These are phyloP conservation scores for Cyanoderma ruficeps DNA, from an alignment of 2,113 vertebrate genomes.

Conservation along the genomic window DNA sequence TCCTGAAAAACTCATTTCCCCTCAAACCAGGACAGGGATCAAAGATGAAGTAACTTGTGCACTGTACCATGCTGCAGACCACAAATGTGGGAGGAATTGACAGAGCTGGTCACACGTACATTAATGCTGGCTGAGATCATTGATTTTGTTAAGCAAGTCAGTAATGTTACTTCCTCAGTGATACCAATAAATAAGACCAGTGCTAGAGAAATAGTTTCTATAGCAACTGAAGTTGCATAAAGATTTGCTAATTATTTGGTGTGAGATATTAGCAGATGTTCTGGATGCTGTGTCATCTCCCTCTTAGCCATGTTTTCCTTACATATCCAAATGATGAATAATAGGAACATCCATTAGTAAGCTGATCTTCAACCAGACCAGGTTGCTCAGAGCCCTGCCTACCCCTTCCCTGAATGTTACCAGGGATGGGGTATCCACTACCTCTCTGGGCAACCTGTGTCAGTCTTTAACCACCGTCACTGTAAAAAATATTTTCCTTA, in stretches of 20 bases:
- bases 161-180: background rate
- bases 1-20: too few relatives aligned
- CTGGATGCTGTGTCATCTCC: background rate
- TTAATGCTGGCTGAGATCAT: background rate
- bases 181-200: background rate
- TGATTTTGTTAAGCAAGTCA: background rate
- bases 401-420: background rate
- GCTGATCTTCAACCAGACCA: background rate
- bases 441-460: background rate
- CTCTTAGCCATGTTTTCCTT: background rate
- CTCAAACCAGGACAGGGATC: too few relatives aligned
- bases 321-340: background rate
- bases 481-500: background rate
- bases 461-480: background rate
- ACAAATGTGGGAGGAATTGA: background rate
- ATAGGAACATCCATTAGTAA: background rate
- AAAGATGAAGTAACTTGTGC: background rate
- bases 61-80: background rate
- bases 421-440: background rate
- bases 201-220: slow-evolving; percentile 14
- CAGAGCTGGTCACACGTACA: background rate
- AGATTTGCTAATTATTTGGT: background rate
- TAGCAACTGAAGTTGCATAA: slow-evolving; percentile 19
- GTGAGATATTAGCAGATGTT: background rate
- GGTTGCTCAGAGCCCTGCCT: background rate